These are phyloP conservation scores for Trachymyrmex septentrionalis DNA, from an alignment of 1,140 invertebrate species.

Conservation along the genomic window DNA sequence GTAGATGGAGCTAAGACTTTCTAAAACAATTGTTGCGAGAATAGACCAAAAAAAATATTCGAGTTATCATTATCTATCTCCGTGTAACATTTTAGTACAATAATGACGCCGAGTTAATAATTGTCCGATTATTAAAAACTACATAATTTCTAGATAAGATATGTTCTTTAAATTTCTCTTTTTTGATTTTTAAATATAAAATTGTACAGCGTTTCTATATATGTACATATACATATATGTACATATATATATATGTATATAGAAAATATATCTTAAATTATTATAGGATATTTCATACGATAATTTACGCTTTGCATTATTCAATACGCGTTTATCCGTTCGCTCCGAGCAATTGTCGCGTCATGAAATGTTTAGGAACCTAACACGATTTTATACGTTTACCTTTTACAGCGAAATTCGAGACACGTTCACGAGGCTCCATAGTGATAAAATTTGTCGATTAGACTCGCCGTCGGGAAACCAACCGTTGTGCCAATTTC, in stretches of 20 bases:
- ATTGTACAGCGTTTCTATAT: neutral
- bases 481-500: neutral
- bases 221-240: no score
- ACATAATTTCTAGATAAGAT: neutral
- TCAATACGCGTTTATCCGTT: neutral
- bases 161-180: neutral
- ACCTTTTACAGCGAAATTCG: constrained; percentile 66
- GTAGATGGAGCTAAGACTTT: no score
- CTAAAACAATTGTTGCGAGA: no score
- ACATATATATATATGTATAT: no score
- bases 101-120: neutral
- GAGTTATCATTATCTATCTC: no score
- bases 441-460: constrained; percentile 40
- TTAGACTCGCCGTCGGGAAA: neutral
- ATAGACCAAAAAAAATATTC: no score
- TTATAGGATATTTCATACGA: neutral
- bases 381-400: constrained; percentile 23
- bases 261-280: neutral
- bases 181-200: neutral
- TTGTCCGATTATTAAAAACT: neutral
- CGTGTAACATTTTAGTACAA: no score
- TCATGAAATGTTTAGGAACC: constrained; percentile 33
- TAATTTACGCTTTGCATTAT: constrained; percentile 22
- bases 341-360: constrained; percentile 27
- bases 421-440: constrained; percentile 55